These are phyloP conservation scores for Cacajao melanocephalus DNA, from an alignment of 2,797 vertebrate genomes.

Conservation along the genomic window DNA sequence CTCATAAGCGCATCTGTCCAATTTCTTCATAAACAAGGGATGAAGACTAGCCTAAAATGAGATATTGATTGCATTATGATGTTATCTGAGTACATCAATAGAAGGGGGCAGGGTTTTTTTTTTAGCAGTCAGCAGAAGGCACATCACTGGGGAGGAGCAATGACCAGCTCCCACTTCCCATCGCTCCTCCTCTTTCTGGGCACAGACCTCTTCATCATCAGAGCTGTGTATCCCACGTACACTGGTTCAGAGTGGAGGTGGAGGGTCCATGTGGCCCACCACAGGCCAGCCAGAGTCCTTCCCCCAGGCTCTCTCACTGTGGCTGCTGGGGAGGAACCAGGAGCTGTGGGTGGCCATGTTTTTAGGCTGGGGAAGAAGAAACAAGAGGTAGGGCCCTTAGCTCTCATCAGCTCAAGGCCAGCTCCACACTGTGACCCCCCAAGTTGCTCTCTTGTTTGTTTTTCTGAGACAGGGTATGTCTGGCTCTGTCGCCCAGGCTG, in stretches of 20 bases:
- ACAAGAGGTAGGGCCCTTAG: not conserved
- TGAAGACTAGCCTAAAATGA: slow-evolving; percentile 50
- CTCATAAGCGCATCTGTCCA: slow-evolving; percentile 63
- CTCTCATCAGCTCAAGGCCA: not conserved
- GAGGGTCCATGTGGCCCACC: not conserved
- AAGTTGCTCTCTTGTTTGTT: not conserved
- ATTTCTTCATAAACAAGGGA: slow-evolving; percentile 62
- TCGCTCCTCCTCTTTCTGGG: not conserved
- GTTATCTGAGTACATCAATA: slow-evolving; percentile 48
- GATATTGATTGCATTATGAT: slow-evolving; percentile 69
- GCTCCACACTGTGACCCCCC: not conserved
- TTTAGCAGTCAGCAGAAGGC: slow-evolving; percentile 26
- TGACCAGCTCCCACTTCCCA: not conserved
- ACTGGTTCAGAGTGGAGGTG: not conserved
- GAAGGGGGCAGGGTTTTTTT: not conserved
- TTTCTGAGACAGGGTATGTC: not conserved
- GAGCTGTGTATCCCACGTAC: not conserved
- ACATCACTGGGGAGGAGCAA: not conserved
- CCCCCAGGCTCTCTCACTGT: not conserved
- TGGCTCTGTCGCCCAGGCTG: not conserved
- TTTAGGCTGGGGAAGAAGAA: not conserved
- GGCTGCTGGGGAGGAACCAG: not conserved
- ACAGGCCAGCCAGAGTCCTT: not conserved
- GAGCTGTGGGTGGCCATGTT: not conserved
- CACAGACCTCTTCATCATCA: not conserved